Percentiles rank a stretch among this genome's conserved stretches.
phyloP scores from a whole-genome alignment of 2,113 vertebrate genomes.

The Bucco capensis region DNA sequence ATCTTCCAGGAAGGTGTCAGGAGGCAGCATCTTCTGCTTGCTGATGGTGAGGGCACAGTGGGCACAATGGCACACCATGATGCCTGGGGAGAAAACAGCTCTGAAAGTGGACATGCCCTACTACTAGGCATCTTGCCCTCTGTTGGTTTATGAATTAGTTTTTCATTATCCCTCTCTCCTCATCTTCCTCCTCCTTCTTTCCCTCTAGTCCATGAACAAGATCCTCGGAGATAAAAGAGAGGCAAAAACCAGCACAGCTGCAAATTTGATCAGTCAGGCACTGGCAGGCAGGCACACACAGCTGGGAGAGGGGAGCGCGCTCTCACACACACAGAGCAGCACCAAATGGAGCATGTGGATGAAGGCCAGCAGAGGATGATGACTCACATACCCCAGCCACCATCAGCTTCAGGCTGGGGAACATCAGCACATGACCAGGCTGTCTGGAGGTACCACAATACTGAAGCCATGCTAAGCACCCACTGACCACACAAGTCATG shows the following conservation, averaged over 20 bases:
- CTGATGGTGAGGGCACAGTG: not conserved
- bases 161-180: not conserved
- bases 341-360: slow-evolving; percentile 35
- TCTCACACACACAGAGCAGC: slow-evolving; percentile 55
- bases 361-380: not conserved
- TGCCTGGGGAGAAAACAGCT: not conserved
- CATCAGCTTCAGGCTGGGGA: not conserved
- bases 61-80: not conserved
- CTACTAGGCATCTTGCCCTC: not conserved
- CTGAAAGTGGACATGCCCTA: not conserved
- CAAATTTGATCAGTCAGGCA: not conserved
- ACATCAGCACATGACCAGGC: not conserved
- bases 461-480: not conserved
- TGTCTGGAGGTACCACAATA: not conserved
- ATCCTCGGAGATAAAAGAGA: not conserved
- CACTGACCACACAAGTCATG: not conserved
- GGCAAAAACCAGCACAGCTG: slow-evolving; percentile 41
- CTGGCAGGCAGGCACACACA: slow-evolving; percentile 60
- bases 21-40: not conserved
- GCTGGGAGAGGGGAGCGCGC: slow-evolving; percentile 48
- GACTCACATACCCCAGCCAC: slow-evolving; percentile 16
- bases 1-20: not conserved
- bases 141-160: not conserved
- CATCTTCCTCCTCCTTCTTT: slow-evolving; percentile 6
- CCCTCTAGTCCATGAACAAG: not conserved